Conservation (phyloP, 2,113 vertebrate genomes). For the Xyliphius kryptos region DNA sequence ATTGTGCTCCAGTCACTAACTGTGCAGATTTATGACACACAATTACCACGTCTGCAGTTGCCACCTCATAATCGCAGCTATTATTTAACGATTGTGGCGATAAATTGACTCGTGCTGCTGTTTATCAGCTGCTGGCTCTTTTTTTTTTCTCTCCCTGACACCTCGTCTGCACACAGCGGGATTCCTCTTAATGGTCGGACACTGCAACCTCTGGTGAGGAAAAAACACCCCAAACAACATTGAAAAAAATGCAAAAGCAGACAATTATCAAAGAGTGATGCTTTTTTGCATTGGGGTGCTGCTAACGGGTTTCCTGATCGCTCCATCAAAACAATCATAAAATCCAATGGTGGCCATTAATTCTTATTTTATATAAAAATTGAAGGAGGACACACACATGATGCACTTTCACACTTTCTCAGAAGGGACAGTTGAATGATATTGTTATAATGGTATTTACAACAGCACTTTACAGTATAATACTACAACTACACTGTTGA, state of each 20-base stretch:
- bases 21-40: conserved; percentile 93
- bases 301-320: conserved; percentile 25
- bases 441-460: no score
- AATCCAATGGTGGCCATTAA: conserved; percentile 24
- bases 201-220: conserved; percentile 65
- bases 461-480: no score
- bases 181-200: conserved; percentile 78
- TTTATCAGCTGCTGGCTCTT: conserved; percentile 85
- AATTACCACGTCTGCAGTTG: conserved; percentile 88
- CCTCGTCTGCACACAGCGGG: conserved; percentile 77
- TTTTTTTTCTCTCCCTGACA: conserved; percentile 72
- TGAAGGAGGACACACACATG: no score
- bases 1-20: conserved; percentile 92
- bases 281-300: conserved; percentile 50
- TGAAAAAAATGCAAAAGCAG: conserved; percentile 59
- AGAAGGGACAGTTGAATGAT: no score
- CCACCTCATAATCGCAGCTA: conserved; percentile 91
- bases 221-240: conserved; percentile 54
- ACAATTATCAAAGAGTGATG: conserved; percentile 78
- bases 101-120: conserved; percentile 90
- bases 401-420: no score
- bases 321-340: conserved; percentile 5
- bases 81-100: conserved; percentile 95
- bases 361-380: conserved; percentile 38
- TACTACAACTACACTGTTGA: no score